Evolutionary conservation across 2,113 vertebrate species (phyloP).

Genomic region (Ctenomys sociabilis): DNA sequence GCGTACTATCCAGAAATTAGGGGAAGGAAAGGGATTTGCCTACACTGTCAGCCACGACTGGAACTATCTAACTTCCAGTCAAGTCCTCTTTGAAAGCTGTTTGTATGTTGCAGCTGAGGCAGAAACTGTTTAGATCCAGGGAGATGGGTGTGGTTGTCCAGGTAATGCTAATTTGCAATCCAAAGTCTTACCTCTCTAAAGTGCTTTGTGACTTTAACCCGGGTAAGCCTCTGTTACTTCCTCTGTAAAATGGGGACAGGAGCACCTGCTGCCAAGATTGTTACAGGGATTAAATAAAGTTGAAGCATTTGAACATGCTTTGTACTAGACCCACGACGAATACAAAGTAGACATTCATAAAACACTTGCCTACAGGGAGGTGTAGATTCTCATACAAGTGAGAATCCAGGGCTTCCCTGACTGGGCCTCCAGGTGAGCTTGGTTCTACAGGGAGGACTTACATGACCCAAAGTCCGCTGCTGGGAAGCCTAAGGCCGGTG

Average conservation of each 20-base stretch:
- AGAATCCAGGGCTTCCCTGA: not conserved
- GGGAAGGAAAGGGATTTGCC: slow-evolving; percentile 24
- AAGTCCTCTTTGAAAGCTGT: not conserved
- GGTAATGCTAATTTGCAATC: not conserved
- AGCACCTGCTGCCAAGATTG: not conserved
- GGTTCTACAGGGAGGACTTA: not conserved
- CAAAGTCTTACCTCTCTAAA: slow-evolving; percentile 4
- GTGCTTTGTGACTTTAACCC: slow-evolving; percentile 28
- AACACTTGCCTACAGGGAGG: not conserved
- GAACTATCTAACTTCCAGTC: not conserved
- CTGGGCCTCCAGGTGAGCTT: not conserved
- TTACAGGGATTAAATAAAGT: not conserved
- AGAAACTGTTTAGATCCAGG: not conserved
- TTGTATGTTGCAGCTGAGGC: not conserved
- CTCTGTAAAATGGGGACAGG: slow-evolving; percentile 28
- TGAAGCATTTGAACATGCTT: slow-evolving; percentile 24
- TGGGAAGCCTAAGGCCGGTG: not conserved
- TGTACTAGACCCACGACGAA: not conserved
- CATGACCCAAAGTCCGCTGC: not conserved
- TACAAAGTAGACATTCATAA: not conserved
- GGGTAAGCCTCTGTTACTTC: not conserved
- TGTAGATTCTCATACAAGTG: no score
- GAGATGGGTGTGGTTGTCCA: not conserved
- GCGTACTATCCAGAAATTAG: not conserved
- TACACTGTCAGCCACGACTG: not conserved